Base-by-base conservation (phyloP, 2,888 invertebrate species). In the Cistogaster globosa region DNA sequence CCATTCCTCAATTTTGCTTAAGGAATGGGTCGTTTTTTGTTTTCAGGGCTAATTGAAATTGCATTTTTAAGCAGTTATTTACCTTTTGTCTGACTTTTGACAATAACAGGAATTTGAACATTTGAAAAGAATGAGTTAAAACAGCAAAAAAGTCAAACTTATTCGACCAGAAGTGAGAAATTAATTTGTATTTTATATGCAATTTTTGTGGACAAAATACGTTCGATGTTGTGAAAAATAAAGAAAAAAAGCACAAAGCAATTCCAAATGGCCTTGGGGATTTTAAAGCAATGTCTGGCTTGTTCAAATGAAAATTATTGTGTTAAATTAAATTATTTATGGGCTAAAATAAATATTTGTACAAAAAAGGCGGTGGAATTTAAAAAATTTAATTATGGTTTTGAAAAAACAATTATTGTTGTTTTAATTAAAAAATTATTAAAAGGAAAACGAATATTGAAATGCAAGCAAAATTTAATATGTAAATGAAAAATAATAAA, bases 21-120 rank as follows among this genome's bases (percentile, higher is more conserved):
- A 62, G 69, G 62, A 63, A 32, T 68, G 79, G 60, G 60, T 36
- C 60, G 14, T 68, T 76, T 83, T 86, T 80, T 72, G 77, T 83
- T 84, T 84, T 84, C 84, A 78, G 83, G 84, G 80, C 84, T 87
- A 87, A 88, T 88, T 88, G 87, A 87, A 88, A 87, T 87, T 87
- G 87, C 87, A 88, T 88, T 88, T 88, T 88, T 83, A 86, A 88
- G 83, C 86, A 88, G 87, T 86, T 87, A 80, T 87, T 87, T 86
- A 78, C 84, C 69, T 85, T 87, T 79, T 85, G 85, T 82, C 85
- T 85, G 85, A 85, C 69, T 85, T n/a, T 85, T 85, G 85, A 82
- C 85, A 85, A 85, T 82, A 79, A 79, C 65, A 67, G 75, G 53
- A 58, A 71, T 12, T 58, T 58, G 58, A 16, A 9, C 16, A 36